These are phyloP conservation scores for Leptopilina drosophilae DNA, from an alignment of 2,888 invertebrate genomes.

Conservation along the genomic window DNA sequence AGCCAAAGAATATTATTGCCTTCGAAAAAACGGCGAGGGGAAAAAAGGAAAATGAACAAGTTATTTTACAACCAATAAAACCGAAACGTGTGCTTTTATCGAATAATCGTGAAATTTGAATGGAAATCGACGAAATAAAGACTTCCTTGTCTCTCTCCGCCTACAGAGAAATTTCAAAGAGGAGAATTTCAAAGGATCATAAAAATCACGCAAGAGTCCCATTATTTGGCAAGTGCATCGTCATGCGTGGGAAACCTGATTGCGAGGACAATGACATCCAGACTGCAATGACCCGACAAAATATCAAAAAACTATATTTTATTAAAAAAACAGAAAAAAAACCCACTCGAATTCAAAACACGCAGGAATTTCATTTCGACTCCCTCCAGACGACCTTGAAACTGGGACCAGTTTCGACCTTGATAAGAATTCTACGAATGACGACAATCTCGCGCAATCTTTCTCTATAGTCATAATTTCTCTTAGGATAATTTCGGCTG, in stretches of 20 bases:
- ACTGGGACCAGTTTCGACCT: neutral
- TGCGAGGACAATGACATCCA: slow-evolving; percentile 17
- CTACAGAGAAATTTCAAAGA: slow-evolving; percentile 18
- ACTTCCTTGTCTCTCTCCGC: slow-evolving; percentile 18
- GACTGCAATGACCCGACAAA: slow-evolving; percentile 25
- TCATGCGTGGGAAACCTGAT: slow-evolving; percentile 28
- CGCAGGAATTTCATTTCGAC: neutral
- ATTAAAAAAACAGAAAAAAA: too few relatives aligned
- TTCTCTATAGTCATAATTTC: too few relatives aligned
- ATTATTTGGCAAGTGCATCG: slow-evolving; percentile 37
- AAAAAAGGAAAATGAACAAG: neutral
- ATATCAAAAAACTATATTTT: neutral
- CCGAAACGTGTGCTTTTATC: neutral
- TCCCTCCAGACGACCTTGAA: neutral
- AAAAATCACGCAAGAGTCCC: slow-evolving; percentile 37
- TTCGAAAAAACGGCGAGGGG: neutral
- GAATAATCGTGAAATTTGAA: neutral
- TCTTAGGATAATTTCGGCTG: too few relatives aligned
- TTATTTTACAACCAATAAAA: neutral
- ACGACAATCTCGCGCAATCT: neutral
- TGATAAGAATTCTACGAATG: slow-evolving; percentile 15
- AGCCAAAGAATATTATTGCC: too few relatives aligned
- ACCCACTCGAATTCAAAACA: neutral
- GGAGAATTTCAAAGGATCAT: slow-evolving; percentile 6
- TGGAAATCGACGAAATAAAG: slow-evolving; percentile 9